Evolutionary conservation across 2,888 invertebrate genomes (phyloP).

Genomic region (Mellilla xanthometata): DNA sequence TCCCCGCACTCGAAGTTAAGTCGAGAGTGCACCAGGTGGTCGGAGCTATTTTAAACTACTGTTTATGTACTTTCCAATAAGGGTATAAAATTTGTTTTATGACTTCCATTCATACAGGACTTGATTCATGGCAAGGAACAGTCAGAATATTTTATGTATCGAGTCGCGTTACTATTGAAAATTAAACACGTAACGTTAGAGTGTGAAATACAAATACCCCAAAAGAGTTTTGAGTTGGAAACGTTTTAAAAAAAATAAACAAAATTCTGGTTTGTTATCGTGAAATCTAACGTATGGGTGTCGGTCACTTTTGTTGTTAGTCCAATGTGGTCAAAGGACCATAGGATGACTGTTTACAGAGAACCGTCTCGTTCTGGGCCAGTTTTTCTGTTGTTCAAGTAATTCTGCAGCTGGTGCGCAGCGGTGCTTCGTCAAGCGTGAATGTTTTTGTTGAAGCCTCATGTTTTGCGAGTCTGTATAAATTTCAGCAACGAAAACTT

Average conservation of each 20-base stretch:
- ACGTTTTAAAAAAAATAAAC: constrained; percentile 21
- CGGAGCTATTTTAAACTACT: constrained; percentile 67
- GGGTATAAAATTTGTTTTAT: constrained; percentile 71
- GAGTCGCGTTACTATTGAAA: constrained; percentile 22
- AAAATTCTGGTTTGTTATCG: constrained; percentile 23
- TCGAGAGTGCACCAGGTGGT: constrained; percentile 71
- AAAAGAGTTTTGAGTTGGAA: constrained; percentile 6
- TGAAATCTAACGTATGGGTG: constrained; percentile 20
- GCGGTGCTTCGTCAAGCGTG: constrained; percentile 68
- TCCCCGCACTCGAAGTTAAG: constrained; percentile 60
- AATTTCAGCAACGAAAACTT: constrained; percentile 68
- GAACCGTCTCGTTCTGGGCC: constrained; percentile 30
- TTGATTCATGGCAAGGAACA: constrained; percentile 56
- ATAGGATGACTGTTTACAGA: constrained; percentile 24
- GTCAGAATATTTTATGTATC: constrained; percentile 35
- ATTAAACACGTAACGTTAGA: constrained; percentile 9
- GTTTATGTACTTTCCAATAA: constrained; percentile 64
- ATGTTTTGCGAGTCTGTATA: constrained; percentile 59
- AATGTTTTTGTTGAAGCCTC: constrained; percentile 65
- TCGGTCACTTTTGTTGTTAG: constrained; percentile 20
- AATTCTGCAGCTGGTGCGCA: constrained; percentile 44
- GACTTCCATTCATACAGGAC: constrained; percentile 59
- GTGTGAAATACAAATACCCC: constrained; percentile 28
- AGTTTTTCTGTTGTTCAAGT: constrained; percentile 31
- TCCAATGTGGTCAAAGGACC: constrained; percentile 6